Evolutionary conservation across 1,140 invertebrate genomes (phyloP), one percentile per base, ranked within the genome.

Genomic region (Procambarus clarkii): DNA sequence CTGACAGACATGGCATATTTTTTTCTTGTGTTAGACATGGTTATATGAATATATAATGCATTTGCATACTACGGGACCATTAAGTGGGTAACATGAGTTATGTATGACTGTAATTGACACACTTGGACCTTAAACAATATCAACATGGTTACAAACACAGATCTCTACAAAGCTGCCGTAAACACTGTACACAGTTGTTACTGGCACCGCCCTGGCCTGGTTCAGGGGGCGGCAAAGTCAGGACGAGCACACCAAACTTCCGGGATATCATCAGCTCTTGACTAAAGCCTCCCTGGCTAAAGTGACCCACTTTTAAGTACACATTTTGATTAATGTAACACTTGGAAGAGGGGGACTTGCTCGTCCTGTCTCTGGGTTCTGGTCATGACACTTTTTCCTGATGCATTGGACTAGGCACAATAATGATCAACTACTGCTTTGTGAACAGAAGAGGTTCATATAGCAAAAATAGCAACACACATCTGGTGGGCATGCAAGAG

Each of bases 401-500:
- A 91, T 91, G 88, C 82, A 71, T 85, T 86, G 81, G 89, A 91
- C 89, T 91, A 91, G 89, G 89, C 89, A 91, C 89, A 91, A 84
- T 90, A 90, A 91, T 86, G 76, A 91, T 86, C 69, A 84, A 91
- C 89, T 91, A 91, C 89, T 85, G 82, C 89, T 91, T 77, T 88
- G 86, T 88, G 86, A 91, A 91, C 82, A 78, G 76, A 91, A 80
- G 82, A 88, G 88, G 89, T 85, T 85, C 76, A 83, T 91, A 82
- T 91, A 91, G 89, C 89, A 91, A 91, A 90, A 91, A 91, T 91
- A 91, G 89, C 89, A 91, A 91, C 89, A 91, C 89, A 91, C 89
- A 91, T 91, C 89, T 91, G 89, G 82, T 85, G 89, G 89, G 89
- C 89, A 64, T 60, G 60, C 77, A 69, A 34, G 69, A 44, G 89